Evolutionary conservation across 2,888 invertebrate species (phyloP).

Genomic region (Apomyelois bistriatella): DNA sequence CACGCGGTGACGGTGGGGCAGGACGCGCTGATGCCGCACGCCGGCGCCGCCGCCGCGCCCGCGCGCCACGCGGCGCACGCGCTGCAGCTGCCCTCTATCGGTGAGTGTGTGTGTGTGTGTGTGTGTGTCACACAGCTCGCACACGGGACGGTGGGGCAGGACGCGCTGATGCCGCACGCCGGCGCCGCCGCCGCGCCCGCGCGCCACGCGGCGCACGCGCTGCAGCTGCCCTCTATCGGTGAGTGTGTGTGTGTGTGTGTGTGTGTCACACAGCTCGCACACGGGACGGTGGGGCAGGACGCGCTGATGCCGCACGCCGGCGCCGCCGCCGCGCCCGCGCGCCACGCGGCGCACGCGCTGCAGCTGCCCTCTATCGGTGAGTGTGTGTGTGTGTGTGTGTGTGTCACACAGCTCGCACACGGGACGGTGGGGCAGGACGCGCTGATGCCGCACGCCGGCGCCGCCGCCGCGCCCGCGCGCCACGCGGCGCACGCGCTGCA

Average conservation of each 20-base stretch:
- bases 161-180: slow-evolving; percentile 46
- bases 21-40: slow-evolving; percentile 49
- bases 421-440: slow-evolving; percentile 55
- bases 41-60: slow-evolving; percentile 24
- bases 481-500: slow-evolving; percentile 31
- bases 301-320: slow-evolving; percentile 42
- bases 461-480: slow-evolving; percentile 25
- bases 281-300: slow-evolving; percentile 50
- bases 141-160: slow-evolving; percentile 47
- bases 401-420: slow-evolving; percentile 17
- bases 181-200: slow-evolving; percentile 24
- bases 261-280: slow-evolving; percentile 24
- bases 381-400: slow-evolving; percentile 29
- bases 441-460: slow-evolving; percentile 36
- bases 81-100: slow-evolving; percentile 54
- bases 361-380: slow-evolving; percentile 56
- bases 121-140: slow-evolving; percentile 27
- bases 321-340: slow-evolving; percentile 25
- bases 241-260: slow-evolving; percentile 23
- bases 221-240: slow-evolving; percentile 58
- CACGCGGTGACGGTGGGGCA: slow-evolving; percentile 45
- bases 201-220: slow-evolving; percentile 28
- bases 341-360: slow-evolving; percentile 29
- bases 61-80: slow-evolving; percentile 28
- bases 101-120: slow-evolving; percentile 28